phyloP scores from a whole-genome alignment of 2,797 vertebrate genomes.

The Odontamblyopus lacepedii region DNA sequence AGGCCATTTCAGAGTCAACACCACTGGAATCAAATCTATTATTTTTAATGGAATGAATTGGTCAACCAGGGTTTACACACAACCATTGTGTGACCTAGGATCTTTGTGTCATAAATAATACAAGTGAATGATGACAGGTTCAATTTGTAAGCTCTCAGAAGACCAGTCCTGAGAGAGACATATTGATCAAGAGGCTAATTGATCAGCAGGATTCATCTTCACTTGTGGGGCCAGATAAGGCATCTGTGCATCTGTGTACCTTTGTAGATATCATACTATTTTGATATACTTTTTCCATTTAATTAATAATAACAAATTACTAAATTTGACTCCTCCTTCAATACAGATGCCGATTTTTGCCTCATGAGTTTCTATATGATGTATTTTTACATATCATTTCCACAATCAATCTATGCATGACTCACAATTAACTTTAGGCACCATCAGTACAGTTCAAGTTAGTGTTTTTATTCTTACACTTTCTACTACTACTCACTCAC shows the following conservation, averaged over 20 bases:
- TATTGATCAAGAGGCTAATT: slow-evolving; percentile 20
- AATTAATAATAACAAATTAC: too few relatives aligned
- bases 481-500: not conserved
- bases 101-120: slow-evolving; percentile 8
- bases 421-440: not conserved
- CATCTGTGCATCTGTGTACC: not conserved
- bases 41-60: not conserved
- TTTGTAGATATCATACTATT: not conserved
- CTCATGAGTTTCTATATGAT: too few relatives aligned
- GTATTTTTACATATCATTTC: too few relatives aligned
- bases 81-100: not conserved
- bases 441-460: not conserved
- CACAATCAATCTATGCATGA: too few relatives aligned
- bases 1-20: not conserved
- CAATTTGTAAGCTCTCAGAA: not conserved
- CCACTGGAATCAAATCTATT: slow-evolving; percentile 3
- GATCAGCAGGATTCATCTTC: not conserved
- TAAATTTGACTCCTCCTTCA: too few relatives aligned
- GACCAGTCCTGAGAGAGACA: not conserved
- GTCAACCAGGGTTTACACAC: not conserved
- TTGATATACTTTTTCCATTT: too few relatives aligned
- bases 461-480: not conserved
- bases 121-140: not conserved
- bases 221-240: not conserved
- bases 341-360: too few relatives aligned